These are phyloP conservation scores for Bimastos eiseni DNA, from an alignment of 2,888 invertebrate genomes.

Conservation along the genomic window DNA sequence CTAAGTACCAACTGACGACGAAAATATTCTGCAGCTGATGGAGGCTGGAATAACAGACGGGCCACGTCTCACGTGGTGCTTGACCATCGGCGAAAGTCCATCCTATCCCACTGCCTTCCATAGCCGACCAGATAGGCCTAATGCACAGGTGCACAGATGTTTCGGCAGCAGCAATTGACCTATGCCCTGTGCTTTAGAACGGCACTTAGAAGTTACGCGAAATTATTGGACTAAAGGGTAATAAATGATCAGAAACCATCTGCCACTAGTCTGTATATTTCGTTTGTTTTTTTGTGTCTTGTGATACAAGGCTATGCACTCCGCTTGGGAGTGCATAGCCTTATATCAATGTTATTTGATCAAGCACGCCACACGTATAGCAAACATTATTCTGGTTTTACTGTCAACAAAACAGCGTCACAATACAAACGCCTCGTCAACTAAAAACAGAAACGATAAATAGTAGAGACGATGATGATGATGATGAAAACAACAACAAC, in stretches of 20 bases:
- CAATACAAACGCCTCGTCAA: background rate
- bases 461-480: background rate
- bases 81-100: background rate
- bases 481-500: too few species aligned
- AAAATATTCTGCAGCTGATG: background rate
- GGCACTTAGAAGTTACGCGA: background rate
- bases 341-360: background rate
- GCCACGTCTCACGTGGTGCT: background rate
- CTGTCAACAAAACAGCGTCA: constrained; percentile 4
- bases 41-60: background rate
- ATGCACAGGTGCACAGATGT: too few species aligned
- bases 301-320: too few species aligned
- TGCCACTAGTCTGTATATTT: background rate
- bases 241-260: background rate
- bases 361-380: background rate
- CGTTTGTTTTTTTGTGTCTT: too few species aligned
- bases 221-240: background rate
- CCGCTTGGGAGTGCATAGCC: too few species aligned
- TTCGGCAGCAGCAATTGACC: background rate
- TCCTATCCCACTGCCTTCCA: background rate
- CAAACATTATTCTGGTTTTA: constrained; percentile 6
- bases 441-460: background rate
- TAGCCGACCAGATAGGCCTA: too few species aligned
- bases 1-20: too few species aligned
- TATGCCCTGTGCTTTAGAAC: background rate